Evolutionary conservation across 2,888 invertebrate genomes (phyloP), one percentile per base, ranked within the genome.

Genomic region (Stenichneumon culpator): DNA sequence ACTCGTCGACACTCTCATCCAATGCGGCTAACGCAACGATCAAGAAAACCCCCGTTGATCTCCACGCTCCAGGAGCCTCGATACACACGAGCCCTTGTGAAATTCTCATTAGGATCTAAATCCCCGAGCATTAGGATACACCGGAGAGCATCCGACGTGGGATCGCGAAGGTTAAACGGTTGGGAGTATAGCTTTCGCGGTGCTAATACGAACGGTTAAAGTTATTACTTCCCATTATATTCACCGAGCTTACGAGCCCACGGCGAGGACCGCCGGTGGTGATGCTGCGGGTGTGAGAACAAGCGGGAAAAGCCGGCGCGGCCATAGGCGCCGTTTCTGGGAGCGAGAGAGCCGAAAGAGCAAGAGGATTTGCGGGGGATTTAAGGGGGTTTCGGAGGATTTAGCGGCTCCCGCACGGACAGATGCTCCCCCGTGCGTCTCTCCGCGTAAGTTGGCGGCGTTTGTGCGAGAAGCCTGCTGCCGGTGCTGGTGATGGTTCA

Each of bases 391-490:
- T 86, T 87, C 83, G 86, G 89, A 89, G 90, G 91, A 93, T 92
- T 92, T 92, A 90, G 90, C 88, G 86, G 89, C 86, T 91, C 89
- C 88, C 82, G 79, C 86, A 89, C 88, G 90, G 90, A 86, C 93
- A 93, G 93, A 93, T 93, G 92, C 91, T 93, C 86, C 89, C 87
- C 86, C 88, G 88, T 86, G 86, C 86, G 86, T 86, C 82, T 86
- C 82, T 86, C 82, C 78, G 82, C 88, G 89, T 89, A 90, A 89
- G 87, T 92, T 82, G 67, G 87, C 72, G 74, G 52, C 63, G 72
- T 79, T 85, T 82, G 82, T 79, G 75, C 82, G 77, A 77, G 82
- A 52, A 57, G 60, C 36, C 63, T 57, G 79, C 36, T 25, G 50
- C 79, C 77, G 68, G 50, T 67, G 28, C 11, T 68, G 65, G 68